Conservation (phyloP, 2,113 vertebrate species). For the Ictalurus furcatus region DNA sequence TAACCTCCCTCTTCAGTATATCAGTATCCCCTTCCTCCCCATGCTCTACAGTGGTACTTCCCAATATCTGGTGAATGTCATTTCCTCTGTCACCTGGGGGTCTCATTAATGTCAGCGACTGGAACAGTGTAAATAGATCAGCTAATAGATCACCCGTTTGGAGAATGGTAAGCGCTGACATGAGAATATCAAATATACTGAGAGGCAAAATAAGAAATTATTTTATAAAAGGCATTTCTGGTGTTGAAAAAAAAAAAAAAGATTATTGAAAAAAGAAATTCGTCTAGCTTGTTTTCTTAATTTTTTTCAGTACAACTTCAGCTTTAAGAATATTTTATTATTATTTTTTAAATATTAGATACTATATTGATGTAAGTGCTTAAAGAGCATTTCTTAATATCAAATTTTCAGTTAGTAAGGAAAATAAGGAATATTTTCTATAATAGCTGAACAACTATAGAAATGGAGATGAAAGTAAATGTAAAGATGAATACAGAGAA, state of each 20-base stretch:
- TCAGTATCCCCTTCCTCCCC: neutral
- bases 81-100: slow-evolving; percentile 41
- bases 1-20: slow-evolving; percentile 14
- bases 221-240: too few species aligned
- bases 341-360: too few species aligned
- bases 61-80: slow-evolving; percentile 28
- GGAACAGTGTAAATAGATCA: slow-evolving; percentile 32
- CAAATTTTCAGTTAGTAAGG: neutral
- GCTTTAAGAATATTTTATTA: too few species aligned
- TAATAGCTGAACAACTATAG: neutral
- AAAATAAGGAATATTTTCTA: neutral
- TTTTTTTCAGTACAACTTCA: too few species aligned
- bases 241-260: too few species aligned
- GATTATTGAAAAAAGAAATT: too few species aligned
- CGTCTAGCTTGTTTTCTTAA: too few species aligned
- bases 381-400: neutral
- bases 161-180: neutral
- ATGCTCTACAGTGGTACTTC: slow-evolving; percentile 30
- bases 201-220: neutral
- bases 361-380: too few species aligned
- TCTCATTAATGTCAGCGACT: slow-evolving; percentile 43
- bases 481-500: slow-evolving; percentile 11
- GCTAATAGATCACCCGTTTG: slow-evolving; percentile 37
- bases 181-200: neutral
- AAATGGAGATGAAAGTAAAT: neutral